phyloP scores from a whole-genome alignment of 2,113 vertebrate species.

The Osmerus eperlanus region DNA sequence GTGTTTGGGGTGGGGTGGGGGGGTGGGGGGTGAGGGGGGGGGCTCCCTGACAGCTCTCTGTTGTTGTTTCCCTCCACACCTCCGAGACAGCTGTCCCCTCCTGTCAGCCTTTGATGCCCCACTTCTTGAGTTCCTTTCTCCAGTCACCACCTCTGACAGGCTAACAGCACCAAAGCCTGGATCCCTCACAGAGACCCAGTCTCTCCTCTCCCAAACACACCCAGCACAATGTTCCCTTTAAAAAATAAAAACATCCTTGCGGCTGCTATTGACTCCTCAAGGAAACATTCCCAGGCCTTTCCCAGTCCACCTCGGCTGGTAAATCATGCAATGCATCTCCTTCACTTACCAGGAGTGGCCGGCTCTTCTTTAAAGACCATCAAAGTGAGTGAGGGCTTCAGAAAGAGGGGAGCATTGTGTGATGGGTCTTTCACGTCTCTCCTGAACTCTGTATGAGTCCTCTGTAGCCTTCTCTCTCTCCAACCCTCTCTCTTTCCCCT shows the following conservation, averaged over 20 bases:
- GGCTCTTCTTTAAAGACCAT: slow-evolving; percentile 36
- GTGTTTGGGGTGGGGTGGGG: neutral
- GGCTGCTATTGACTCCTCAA: slow-evolving; percentile 56
- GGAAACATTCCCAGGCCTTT: slow-evolving; percentile 55
- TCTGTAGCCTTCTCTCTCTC: too few relatives aligned
- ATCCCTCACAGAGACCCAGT: slow-evolving; percentile 33
- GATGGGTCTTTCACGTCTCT: slow-evolving; percentile 35
- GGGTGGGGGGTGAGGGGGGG: neutral
- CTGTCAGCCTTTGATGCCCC: slow-evolving; percentile 36
- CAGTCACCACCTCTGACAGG: slow-evolving; percentile 26
- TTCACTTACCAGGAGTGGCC: neutral
- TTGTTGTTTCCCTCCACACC: neutral
- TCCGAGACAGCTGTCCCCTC: slow-evolving; percentile 41
- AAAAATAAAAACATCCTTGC: slow-evolving; percentile 14
- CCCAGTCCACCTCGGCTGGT: slow-evolving; percentile 55
- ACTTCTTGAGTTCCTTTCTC: slow-evolving; percentile 20
- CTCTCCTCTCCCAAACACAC: slow-evolving; percentile 27
- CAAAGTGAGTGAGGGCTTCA: slow-evolving; percentile 6
- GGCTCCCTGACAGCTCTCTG: neutral
- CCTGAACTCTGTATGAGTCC: slow-evolving; percentile 24
- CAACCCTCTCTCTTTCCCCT: too few relatives aligned
- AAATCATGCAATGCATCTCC: slow-evolving; percentile 65
- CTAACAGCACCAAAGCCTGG: slow-evolving; percentile 32
- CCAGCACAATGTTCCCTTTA: slow-evolving; percentile 57
- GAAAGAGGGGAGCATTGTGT: slow-evolving; percentile 59